Evolutionary conservation across 1,140 invertebrate species (phyloP).

Genomic region (fruit fly (Drosophila melanogaster)): DNA sequence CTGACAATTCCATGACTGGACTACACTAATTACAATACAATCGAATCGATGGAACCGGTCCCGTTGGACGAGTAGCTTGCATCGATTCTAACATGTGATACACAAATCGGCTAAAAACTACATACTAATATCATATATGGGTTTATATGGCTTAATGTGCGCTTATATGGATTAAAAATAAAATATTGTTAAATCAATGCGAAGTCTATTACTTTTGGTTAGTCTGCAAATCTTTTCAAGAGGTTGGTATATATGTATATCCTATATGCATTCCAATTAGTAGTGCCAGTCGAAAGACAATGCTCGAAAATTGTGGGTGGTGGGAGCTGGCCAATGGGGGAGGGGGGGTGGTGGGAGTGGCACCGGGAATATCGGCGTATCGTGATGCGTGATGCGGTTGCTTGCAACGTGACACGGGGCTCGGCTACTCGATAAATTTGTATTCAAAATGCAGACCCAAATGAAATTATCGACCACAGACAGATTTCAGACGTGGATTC

Average conservation of each 20-base stretch:
- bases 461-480: conserved; percentile 81
- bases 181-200: too few species aligned
- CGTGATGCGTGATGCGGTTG: conserved; percentile 40
- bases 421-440: conserved; percentile 58
- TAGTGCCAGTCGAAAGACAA: conserved; percentile 11
- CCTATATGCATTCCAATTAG: conserved; percentile 27
- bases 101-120: not conserved
- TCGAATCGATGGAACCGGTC: not conserved
- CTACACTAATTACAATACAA: too few species aligned
- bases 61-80: not conserved
- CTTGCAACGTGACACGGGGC: conserved; percentile 24
- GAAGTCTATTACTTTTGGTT: too few species aligned
- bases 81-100: not conserved
- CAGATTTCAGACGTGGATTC: conserved; percentile 81
- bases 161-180: too few species aligned
- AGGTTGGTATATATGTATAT: too few species aligned
- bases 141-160: not conserved
- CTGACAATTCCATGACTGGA: too few species aligned
- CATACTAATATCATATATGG: too few species aligned
- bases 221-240: not conserved
- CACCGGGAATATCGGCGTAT: conserved; percentile 23
- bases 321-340: too few species aligned
- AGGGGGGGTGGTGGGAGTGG: too few species aligned
- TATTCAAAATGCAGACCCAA: conserved; percentile 71
- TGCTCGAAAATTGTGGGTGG: conserved; percentile 11